Evolutionary conservation across 2,888 invertebrate genomes (phyloP).

Genomic region (Microplitis manilae): DNA sequence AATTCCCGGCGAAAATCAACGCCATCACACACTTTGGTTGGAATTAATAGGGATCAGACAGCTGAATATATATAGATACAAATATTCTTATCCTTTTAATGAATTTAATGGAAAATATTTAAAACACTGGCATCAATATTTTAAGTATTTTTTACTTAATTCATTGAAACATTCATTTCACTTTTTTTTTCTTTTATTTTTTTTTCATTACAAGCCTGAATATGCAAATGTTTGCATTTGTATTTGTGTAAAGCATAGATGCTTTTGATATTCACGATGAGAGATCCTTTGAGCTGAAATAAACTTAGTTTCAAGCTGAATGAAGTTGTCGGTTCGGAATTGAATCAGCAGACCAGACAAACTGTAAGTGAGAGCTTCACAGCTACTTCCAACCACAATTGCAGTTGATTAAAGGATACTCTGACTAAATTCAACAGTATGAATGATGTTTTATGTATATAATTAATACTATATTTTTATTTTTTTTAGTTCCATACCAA

Average conservation of each 20-base stretch:
- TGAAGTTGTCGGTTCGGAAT: constrained; percentile 35
- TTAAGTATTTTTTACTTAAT: too few species aligned
- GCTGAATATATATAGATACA: neutral
- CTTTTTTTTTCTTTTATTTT: too few species aligned
- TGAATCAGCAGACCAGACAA: constrained; percentile 33
- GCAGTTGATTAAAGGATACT: constrained; percentile 30
- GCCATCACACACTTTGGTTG: constrained; percentile 39
- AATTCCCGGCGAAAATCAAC: constrained; percentile 38
- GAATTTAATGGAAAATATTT: neutral
- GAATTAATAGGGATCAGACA: constrained; percentile 34
- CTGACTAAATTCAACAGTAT: constrained; percentile 22
- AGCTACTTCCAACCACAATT: constrained; percentile 6
- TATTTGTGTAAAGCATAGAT: neutral
- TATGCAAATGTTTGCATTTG: neutral
- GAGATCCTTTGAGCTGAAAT: constrained; percentile 31
- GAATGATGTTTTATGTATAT: neutral
- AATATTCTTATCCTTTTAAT: neutral
- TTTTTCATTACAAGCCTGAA: neutral
- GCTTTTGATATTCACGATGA: neutral
- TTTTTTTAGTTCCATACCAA: neutral
- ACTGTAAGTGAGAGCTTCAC: constrained; percentile 20
- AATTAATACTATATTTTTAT: neutral
- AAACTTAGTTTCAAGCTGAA: constrained; percentile 25
- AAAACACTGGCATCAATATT: neutral
- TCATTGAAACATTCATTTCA: too few species aligned